Evolutionary conservation across 2,888 invertebrate species (phyloP).

Genomic region (Lysandra bellargus): DNA sequence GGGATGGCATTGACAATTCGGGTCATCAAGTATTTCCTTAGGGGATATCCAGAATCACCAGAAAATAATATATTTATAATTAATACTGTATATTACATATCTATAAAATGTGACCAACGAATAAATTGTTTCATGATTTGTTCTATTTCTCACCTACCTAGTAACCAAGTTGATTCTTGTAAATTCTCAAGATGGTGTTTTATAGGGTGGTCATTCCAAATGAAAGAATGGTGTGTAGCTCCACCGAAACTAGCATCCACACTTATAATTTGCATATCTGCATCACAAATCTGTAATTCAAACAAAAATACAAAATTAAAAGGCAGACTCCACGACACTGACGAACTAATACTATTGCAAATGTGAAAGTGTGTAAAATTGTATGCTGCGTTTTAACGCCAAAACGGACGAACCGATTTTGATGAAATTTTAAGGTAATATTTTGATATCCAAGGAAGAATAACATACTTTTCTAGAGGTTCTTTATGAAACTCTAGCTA

Average conservation of each 20-base stretch:
- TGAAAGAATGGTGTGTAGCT: not conserved
- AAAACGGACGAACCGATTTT: no score
- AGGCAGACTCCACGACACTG: no score
- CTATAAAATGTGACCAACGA: not conserved
- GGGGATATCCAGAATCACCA: slow-evolving; percentile 35
- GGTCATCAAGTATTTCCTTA: slow-evolving; percentile 34
- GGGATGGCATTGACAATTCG: slow-evolving; percentile 30
- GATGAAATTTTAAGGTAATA: no score
- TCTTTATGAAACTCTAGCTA: not conserved
- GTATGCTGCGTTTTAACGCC: no score
- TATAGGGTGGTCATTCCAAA: no score
- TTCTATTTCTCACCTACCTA: not conserved
- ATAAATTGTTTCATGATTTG: not conserved
- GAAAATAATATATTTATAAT: not conserved
- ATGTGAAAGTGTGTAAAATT: no score
- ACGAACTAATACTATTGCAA: no score
- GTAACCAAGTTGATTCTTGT: not conserved
- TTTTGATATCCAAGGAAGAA: no score
- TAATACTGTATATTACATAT: not conserved
- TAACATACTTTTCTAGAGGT: not conserved
- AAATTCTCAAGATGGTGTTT: no score
- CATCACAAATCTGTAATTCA: not conserved
- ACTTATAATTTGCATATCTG: not conserved
- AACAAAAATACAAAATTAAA: no score
- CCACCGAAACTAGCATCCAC: not conserved